These are phyloP conservation scores for Steinernema khuongi DNA, from an alignment of 1,140 invertebrate genomes.

Conservation along the genomic window DNA sequence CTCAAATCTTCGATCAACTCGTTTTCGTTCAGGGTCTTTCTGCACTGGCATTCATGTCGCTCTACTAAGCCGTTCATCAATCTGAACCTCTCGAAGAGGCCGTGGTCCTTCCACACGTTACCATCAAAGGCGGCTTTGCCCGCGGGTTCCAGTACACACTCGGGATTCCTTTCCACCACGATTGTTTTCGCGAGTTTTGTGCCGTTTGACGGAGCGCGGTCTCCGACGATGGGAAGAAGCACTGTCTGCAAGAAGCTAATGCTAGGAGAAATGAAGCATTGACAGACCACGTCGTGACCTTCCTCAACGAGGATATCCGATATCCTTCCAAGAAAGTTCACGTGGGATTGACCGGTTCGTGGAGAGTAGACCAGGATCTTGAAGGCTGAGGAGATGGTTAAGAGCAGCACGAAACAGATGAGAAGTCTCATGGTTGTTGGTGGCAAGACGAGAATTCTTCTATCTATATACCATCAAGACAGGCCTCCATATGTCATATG, in stretches of 20 bases:
- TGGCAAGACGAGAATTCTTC: too few species aligned
- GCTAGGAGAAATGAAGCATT: neutral
- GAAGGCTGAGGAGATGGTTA: neutral
- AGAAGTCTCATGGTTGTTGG: too few species aligned
- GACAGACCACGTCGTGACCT: constrained; percentile 26
- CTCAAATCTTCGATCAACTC: constrained; percentile 25
- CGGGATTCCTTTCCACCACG: neutral
- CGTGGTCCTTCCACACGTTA: neutral
- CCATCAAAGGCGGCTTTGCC: neutral
- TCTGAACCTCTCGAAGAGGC: neutral
- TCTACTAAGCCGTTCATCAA: neutral
- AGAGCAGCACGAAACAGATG: too few species aligned
- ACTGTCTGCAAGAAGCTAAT: neutral
- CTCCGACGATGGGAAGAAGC: neutral
- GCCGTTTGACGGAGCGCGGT: neutral
- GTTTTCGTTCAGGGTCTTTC: neutral
- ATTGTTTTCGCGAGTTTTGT: neutral
- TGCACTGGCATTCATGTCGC: neutral
- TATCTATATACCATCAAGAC: too few species aligned
- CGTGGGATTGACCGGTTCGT: constrained; percentile 23
- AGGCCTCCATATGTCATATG: too few species aligned
- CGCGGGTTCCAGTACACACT: neutral
- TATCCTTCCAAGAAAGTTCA: constrained; percentile 25
- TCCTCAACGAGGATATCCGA: constrained; percentile 23
- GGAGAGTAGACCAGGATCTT: constrained; percentile 28